Evolutionary conservation across 1,140 invertebrate genomes (phyloP), one percentile per base, ranked within the genome.

Genomic region (Ctenoplectra terminalis): DNA sequence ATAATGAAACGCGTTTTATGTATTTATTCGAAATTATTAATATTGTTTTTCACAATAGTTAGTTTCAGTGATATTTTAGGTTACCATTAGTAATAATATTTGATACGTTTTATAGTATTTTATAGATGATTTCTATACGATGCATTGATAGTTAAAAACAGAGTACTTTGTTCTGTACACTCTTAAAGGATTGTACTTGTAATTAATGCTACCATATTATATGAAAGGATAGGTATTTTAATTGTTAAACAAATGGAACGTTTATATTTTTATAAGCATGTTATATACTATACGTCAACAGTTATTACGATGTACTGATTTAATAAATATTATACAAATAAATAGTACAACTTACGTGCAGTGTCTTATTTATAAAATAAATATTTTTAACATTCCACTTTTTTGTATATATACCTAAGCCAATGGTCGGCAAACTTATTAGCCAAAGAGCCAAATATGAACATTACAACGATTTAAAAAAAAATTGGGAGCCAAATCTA

Each of bases 181-280:
- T 29, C 11, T 48, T 77, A 52, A 48, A 31, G 66, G 11, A 48
- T 48, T 26, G 9, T 69, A 69, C 17, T 48, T 69, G 23, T 37
- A 71, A 17, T 37, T 54, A 37, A 2, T 54, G n/a, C 0, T 56
- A 26, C 40, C 26, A 6, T 11, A 71, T 9, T 63, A 1, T 63
- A 23, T 37, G 37, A 6, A 1, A 50, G 50, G 58, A 31, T n/a
- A n/a, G 43, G 61, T 23, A 40, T 40, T 40, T 40, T 40, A 5
- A 40, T 48, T 71, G 0, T 26, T 40, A 23, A 9, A 61, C 3
- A 29, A 72, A 61, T 48, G 8, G 40, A 60, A 46, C 34, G 31
- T 74, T 74, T 81, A 23, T 81, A 81, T 56, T 81, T 81, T 64
- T 75, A 6, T 75, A 64, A 64, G 23, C 23, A 70, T 71, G 63